phyloP scores from a whole-genome alignment of 2,797 vertebrate genomes.

The Acanthurus leucopareius region DNA sequence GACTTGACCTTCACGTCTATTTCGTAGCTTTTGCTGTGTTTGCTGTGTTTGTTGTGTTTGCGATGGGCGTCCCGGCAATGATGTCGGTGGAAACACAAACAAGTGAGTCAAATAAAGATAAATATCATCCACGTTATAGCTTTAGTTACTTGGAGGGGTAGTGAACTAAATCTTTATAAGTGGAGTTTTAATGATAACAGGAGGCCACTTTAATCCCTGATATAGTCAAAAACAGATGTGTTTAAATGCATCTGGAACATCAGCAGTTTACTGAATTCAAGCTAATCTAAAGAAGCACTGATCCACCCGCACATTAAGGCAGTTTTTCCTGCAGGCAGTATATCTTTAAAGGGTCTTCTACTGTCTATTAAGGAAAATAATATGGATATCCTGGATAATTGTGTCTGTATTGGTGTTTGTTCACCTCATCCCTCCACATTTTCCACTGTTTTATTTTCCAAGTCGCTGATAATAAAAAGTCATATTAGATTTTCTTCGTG shows the following conservation, averaged over 20 bases:
- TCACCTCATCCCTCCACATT: slow-evolving; percentile 21
- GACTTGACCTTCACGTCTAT: not conserved
- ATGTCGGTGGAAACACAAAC: not conserved
- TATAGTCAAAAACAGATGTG: slow-evolving; percentile 3
- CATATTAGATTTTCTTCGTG: slow-evolving; percentile 38
- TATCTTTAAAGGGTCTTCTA: too few species aligned
- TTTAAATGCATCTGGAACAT: not conserved
- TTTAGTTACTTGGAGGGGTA: not conserved
- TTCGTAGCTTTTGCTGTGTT: not conserved
- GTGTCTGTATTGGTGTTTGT: slow-evolving; percentile 12
- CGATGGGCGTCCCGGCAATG: too few species aligned
- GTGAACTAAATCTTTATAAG: slow-evolving; percentile 3
- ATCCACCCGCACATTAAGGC: not conserved
- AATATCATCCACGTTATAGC: not conserved
- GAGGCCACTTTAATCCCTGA: not conserved
- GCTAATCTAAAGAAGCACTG: not conserved
- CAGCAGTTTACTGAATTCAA: not conserved
- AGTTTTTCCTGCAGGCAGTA: too few species aligned
- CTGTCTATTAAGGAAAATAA: too few species aligned
- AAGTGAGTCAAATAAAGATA: slow-evolving; percentile 8
- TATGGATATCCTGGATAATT: too few species aligned
- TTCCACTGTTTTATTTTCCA: slow-evolving; percentile 34
- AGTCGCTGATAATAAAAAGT: slow-evolving; percentile 46
- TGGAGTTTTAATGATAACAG: not conserved
- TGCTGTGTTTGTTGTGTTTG: too few species aligned